phyloP scores from a whole-genome alignment of 2,888 invertebrate species.

The Lagria hirta region DNA sequence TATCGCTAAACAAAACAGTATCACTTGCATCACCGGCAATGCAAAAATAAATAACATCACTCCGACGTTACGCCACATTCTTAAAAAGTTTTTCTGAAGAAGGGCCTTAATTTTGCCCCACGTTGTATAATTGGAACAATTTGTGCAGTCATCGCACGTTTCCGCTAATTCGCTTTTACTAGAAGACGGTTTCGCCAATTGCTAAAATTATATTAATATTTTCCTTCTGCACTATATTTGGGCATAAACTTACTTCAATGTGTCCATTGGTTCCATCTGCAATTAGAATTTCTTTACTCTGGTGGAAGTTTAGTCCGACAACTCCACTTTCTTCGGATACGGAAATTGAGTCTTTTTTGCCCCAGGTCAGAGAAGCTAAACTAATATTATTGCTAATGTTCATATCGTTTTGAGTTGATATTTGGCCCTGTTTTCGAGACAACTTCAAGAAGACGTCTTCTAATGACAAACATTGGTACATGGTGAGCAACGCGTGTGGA shows the following conservation, averaged over 20 bases:
- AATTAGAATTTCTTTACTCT: slow-evolving; percentile 85
- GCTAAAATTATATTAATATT: slow-evolving; percentile 1
- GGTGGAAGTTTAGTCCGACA: slow-evolving; percentile 85
- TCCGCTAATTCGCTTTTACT: slow-evolving; percentile 47
- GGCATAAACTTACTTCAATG: slow-evolving; percentile 57
- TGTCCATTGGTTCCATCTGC: slow-evolving; percentile 71
- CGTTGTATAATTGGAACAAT: slow-evolving; percentile 70
- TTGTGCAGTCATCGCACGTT: slow-evolving; percentile 58
- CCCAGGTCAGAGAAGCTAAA: slow-evolving; percentile 79
- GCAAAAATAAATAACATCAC: slow-evolving; percentile 94
- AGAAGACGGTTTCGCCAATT: slow-evolving; percentile 20
- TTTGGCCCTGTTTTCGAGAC: slow-evolving; percentile 76
- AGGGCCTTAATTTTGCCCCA: slow-evolving; percentile 81
- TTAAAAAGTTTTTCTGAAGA: slow-evolving; percentile 83
- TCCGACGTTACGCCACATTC: slow-evolving; percentile 91
- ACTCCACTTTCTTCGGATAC: slow-evolving; percentile 86
- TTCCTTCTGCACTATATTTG: slow-evolving; percentile 42
- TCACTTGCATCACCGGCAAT: slow-evolving; percentile 88
- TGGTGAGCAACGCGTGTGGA: slow-evolving; percentile 78
- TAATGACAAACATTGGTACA: slow-evolving; percentile 80
- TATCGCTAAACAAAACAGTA: slow-evolving; percentile 89
- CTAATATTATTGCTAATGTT: slow-evolving; percentile 77
- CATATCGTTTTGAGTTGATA: slow-evolving; percentile 53
- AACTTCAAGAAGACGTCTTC: slow-evolving; percentile 93
- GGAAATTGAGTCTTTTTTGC: slow-evolving; percentile 77